Percentiles rank a stretch among this genome's conserved stretches.
These are phyloP conservation scores for Arrhamphus sclerolepis DNA, from an alignment of 2,797 vertebrate genomes.

Conservation along the genomic window DNA sequence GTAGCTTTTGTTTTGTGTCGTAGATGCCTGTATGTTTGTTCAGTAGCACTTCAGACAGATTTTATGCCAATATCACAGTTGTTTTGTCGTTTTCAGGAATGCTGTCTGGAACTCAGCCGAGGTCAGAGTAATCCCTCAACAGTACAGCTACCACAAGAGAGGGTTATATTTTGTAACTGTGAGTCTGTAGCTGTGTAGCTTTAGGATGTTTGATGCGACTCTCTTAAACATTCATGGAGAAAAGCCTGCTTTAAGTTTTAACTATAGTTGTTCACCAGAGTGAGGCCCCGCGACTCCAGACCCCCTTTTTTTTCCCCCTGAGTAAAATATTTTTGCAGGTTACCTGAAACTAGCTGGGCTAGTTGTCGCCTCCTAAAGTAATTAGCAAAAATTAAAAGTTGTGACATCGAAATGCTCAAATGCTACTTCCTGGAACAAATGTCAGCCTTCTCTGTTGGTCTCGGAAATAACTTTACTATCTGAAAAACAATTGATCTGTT, in stretches of 20 bases:
- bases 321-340: background rate
- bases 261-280: no score
- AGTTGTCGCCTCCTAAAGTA: background rate
- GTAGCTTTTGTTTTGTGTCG: constrained; percentile 30
- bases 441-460: no score
- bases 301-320: no score
- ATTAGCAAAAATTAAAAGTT: background rate
- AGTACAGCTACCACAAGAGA: no score
- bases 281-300: no score
- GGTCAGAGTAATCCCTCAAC: no score
- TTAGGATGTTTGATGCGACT: background rate
- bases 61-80: constrained; percentile 61
- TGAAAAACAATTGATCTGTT: no score
- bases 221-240: background rate
- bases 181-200: background rate
- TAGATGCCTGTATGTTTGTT: no score
- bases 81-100: constrained; percentile 38
- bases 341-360: constrained; percentile 6
- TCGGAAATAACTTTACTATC: background rate
- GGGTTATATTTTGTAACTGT: background rate
- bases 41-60: constrained; percentile 63
- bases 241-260: background rate
- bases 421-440: background rate
- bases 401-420: background rate
- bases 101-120: constrained; percentile 8